Conservation (phyloP, 2,797 vertebrate genomes). For the Morelia viridis region DNA sequence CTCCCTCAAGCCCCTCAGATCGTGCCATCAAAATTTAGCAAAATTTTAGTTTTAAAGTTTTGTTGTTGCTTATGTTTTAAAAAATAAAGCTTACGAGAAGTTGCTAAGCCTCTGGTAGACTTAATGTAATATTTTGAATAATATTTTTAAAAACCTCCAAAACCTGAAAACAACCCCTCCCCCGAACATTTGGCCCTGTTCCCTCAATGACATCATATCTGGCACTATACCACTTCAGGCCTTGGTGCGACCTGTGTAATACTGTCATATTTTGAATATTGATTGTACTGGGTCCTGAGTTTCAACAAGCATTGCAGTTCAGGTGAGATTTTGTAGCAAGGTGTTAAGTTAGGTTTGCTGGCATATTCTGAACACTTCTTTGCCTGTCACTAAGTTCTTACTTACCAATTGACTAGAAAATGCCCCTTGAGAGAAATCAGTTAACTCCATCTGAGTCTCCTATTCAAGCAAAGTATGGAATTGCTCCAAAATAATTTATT, state of each 20-base stretch:
- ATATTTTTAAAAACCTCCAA: background rate
- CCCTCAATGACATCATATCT: background rate
- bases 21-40: background rate
- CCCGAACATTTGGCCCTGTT: background rate
- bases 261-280: background rate
- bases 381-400: background rate
- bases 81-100: background rate
- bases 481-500: constrained; percentile 43
- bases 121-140: background rate
- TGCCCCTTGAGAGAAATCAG: constrained; percentile 18
- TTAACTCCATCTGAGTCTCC: background rate
- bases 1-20: background rate
- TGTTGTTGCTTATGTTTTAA: background rate
- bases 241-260: background rate
- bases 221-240: background rate
- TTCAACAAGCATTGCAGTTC: constrained; percentile 6
- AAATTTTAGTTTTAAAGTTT: background rate
- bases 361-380: background rate
- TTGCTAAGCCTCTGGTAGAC: background rate
- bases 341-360: background rate
- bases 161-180: background rate
- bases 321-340: background rate
- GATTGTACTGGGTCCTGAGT: background rate
- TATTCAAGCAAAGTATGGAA: constrained; percentile 1
- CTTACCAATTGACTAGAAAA: constrained; percentile 24